These are phyloP conservation scores for Lissonota sp. DNA, from an alignment of 2,888 invertebrate genomes.

Conservation along the genomic window DNA sequence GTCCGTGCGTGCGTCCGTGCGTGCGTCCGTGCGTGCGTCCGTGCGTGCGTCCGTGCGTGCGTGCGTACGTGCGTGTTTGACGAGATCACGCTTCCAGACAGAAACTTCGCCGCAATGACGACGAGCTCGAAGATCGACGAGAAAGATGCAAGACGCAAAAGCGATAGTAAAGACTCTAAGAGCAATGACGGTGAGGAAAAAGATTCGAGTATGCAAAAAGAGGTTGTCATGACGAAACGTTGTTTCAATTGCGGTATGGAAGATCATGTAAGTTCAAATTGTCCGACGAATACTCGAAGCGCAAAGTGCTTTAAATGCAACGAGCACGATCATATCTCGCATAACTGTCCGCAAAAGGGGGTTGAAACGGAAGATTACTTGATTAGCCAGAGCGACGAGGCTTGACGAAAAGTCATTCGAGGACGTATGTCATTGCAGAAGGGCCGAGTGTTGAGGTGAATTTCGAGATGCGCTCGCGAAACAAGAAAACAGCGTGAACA, in stretches of 20 bases:
- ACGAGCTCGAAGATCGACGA: neutral
- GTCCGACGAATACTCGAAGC: conserved; percentile 48
- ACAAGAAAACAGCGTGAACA: no score
- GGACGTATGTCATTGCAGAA: no score
- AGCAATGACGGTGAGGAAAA: conserved; percentile 6
- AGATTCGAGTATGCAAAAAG: conserved; percentile 16
- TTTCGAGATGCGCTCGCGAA: no score
- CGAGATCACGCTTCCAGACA: conserved; percentile 1
- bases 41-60: no score
- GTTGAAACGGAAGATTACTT: neutral
- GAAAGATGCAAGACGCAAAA: neutral
- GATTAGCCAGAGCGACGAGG: no score
- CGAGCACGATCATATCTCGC: conserved; percentile 50
- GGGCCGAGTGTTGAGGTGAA: no score
- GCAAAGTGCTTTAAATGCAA: conserved; percentile 53
- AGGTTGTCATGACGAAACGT: conserved; percentile 2
- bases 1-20: no score
- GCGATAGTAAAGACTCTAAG: neutral
- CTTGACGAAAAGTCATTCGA: no score
- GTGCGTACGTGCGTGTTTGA: no score
- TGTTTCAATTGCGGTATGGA: conserved; percentile 48
- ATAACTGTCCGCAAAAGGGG: conserved; percentile 36
- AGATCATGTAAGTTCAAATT: conserved; percentile 46
- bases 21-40: no score
- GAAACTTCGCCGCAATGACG: neutral